Conservation (phyloP, 2,888 invertebrate species). For the Macaria liturata region DNA sequence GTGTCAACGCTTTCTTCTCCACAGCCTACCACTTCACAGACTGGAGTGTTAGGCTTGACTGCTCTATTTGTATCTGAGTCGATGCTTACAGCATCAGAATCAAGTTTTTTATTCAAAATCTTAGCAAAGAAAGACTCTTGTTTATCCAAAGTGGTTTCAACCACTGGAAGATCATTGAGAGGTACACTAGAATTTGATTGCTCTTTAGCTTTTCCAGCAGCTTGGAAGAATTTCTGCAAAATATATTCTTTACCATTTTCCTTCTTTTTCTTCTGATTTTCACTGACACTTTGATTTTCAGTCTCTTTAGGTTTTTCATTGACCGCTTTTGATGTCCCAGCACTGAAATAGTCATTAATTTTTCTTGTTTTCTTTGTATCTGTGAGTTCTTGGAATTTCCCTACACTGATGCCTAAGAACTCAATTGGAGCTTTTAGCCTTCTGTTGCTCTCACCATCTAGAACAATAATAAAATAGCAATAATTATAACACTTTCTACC, state of each 20-base stretch:
- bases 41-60: slow-evolving; percentile 48
- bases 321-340: slow-evolving; percentile 55
- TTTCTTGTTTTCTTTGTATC: slow-evolving; percentile 80
- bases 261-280: slow-evolving; percentile 32
- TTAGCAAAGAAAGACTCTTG: slow-evolving; percentile 78
- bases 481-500: too few relatives aligned
- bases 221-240: slow-evolving; percentile 41
- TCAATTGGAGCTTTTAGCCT: slow-evolving; percentile 82
- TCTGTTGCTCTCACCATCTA: slow-evolving; percentile 65
- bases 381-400: slow-evolving; percentile 87
- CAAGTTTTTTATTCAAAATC: slow-evolving; percentile 51
- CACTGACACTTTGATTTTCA: slow-evolving; percentile 37
- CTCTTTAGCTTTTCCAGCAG: slow-evolving; percentile 28
- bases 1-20: slow-evolving; percentile 70
- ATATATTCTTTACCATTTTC: slow-evolving; percentile 56
- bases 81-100: slow-evolving; percentile 27
- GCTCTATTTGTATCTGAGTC: slow-evolving; percentile 24
- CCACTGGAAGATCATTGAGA: slow-evolving; percentile 15
- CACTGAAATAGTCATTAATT: slow-evolving; percentile 84
- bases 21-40: slow-evolving; percentile 53
- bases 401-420: slow-evolving; percentile 90
- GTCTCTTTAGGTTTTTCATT: slow-evolving; percentile 34
- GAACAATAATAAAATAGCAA: slow-evolving; percentile 21
- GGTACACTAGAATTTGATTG: slow-evolving; percentile 8
- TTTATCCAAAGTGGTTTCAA: slow-evolving; percentile 58